These are phyloP conservation scores for Calameuta pallipes DNA, from an alignment of 2,888 invertebrate species.

Conservation along the genomic window DNA sequence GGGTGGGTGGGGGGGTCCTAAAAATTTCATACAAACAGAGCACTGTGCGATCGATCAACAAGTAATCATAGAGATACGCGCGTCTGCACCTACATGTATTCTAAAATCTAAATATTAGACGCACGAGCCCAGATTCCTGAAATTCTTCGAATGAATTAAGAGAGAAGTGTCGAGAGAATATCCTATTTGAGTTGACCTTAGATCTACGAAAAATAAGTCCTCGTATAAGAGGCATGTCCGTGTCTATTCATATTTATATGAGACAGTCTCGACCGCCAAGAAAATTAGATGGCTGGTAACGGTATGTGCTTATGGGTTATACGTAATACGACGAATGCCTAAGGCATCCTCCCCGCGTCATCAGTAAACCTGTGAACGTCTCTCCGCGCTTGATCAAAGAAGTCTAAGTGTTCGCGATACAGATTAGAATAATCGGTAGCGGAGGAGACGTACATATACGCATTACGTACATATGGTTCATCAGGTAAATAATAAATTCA, in stretches of 20 bases:
- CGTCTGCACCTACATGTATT: not conserved
- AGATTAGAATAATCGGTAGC: slow-evolving; percentile 26
- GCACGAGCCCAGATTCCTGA: not conserved
- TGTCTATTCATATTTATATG: not conserved
- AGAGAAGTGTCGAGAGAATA: not conserved
- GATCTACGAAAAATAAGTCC: no score
- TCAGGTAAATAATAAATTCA: not conserved
- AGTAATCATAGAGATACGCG: not conserved
- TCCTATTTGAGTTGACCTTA: not conserved
- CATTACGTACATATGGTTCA: not conserved
- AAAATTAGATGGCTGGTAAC: not conserved
- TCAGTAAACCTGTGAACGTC: not conserved
- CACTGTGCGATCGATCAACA: not conserved
- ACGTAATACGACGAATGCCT: not conserved
- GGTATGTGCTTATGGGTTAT: not conserved
- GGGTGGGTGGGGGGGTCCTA: no score
- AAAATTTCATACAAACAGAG: not conserved
- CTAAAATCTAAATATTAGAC: not conserved
- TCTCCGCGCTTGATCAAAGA: not conserved
- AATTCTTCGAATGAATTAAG: not conserved
- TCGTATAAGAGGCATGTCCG: not conserved
- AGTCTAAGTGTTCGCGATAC: slow-evolving; percentile 7
- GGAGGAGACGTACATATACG: slow-evolving; percentile 7
- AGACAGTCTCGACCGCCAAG: not conserved
- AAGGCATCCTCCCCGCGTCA: not conserved